These are phyloP conservation scores for Eristalis pertinax DNA, from an alignment of 2,888 invertebrate species.

Conservation along the genomic window DNA sequence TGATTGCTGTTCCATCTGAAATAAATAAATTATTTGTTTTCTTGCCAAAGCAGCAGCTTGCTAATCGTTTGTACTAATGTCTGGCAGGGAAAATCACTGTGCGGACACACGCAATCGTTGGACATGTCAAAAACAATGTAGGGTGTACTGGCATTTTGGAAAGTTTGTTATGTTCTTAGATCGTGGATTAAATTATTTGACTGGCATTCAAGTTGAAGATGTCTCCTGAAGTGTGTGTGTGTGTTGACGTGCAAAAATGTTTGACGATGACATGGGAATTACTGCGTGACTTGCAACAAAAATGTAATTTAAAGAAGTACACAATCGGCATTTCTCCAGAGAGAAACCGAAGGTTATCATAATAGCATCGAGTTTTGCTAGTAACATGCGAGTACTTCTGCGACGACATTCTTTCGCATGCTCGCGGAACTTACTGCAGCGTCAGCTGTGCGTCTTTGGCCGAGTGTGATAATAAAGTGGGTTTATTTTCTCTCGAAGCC, in stretches of 20 bases:
- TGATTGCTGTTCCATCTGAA: constrained; percentile 10
- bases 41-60: constrained; percentile 30
- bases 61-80: constrained; percentile 36
- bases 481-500: no score
- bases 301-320: not conserved
- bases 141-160: not conserved
- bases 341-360: not conserved
- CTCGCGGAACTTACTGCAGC: not conserved
- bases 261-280: not conserved
- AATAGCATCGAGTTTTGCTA: not conserved
- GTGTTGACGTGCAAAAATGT: not conserved
- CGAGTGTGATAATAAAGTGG: not conserved
- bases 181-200: not conserved
- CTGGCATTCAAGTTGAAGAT: not conserved
- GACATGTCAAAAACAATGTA: constrained; percentile 7
- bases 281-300: not conserved
- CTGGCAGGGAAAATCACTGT: constrained; percentile 6
- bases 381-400: not conserved
- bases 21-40: constrained; percentile 48
- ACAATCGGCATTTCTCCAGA: not conserved
- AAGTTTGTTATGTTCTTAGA: not conserved
- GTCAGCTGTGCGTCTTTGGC: not conserved
- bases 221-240: not conserved
- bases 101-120: not conserved
- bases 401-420: not conserved